These are phyloP conservation scores for Gulo gulo DNA, from an alignment of 2,113 vertebrate species.

Conservation along the genomic window DNA sequence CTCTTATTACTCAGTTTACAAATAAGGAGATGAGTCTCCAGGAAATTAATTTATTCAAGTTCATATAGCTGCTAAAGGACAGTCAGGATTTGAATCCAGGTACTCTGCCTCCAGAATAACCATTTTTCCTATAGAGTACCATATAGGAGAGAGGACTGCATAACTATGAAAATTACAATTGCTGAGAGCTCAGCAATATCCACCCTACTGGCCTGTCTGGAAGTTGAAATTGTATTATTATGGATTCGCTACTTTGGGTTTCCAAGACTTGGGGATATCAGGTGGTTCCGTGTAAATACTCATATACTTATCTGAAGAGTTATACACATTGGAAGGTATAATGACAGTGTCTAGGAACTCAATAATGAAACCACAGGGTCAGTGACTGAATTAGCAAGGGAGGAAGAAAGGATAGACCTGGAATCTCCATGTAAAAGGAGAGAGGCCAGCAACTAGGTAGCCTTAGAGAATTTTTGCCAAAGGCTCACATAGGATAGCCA, in stretches of 20 bases:
- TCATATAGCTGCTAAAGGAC: neutral
- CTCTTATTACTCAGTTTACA: neutral
- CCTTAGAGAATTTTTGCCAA: neutral
- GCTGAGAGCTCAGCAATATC: neutral
- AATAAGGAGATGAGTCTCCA: neutral
- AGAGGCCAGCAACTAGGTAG: neutral
- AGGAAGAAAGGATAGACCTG: neutral
- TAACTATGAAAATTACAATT: neutral
- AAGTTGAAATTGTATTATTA: neutral
- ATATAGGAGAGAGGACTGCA: neutral
- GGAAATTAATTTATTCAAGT: neutral
- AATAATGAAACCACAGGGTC: neutral
- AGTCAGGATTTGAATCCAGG: neutral
- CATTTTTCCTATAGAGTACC: neutral
- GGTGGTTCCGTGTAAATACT: neutral
- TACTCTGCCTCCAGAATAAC: neutral
- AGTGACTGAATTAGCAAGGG: neutral
- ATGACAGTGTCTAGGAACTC: neutral
- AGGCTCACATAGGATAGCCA: neutral
- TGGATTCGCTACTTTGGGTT: neutral
- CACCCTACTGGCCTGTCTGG: neutral
- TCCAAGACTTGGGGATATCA: neutral
- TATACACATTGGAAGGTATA: neutral
- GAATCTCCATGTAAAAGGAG: neutral
- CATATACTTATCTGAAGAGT: neutral